A percentile compares a stretch with the other conserved stretches of the same genome.
phyloP scores from a whole-genome alignment of 2,888 invertebrate species.

The Chymomyza procnemis region DNA sequence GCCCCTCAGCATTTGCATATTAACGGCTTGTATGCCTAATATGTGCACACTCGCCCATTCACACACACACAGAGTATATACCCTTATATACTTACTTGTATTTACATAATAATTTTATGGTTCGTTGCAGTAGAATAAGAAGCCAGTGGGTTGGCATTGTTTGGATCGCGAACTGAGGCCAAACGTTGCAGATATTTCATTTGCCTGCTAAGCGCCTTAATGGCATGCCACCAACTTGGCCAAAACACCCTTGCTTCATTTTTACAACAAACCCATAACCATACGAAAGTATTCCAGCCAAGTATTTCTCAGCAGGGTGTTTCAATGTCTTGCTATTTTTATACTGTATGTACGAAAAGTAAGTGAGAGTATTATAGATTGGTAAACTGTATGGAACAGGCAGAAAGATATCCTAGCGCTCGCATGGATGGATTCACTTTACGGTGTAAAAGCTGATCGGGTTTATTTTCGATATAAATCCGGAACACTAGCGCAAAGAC shows the following conservation, averaged over 20 bases:
- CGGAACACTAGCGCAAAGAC: too few species aligned
- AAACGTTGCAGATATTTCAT: slow-evolving; percentile 29
- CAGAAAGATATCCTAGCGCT: too few species aligned
- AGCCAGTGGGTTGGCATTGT: slow-evolving; percentile 54
- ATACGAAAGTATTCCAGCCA: neutral
- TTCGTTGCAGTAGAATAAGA: slow-evolving; percentile 67
- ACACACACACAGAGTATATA: neutral
- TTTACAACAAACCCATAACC: neutral
- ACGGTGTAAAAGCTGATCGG: too few species aligned
- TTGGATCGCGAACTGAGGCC: slow-evolving; percentile 48
- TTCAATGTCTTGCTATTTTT: neutral
- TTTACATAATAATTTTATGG: slow-evolving; percentile 72
- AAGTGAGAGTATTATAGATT: too few species aligned
- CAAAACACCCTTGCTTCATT: neutral
- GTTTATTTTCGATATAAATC: too few species aligned
- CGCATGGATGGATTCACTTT: too few species aligned
- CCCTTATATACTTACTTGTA: slow-evolving; percentile 19
- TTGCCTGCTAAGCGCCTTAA: slow-evolving; percentile 1
- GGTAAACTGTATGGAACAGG: too few species aligned
- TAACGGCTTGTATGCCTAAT: slow-evolving; percentile 70
- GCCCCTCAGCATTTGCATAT: slow-evolving; percentile 58
- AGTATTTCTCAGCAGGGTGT: neutral
- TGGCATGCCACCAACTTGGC: neutral
- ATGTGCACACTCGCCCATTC: slow-evolving; percentile 48
- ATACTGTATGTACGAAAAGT: too few species aligned